A percentile compares a stretch with the other conserved stretches of the same genome.
These are phyloP conservation scores for Formica exsecta DNA, from an alignment of 1,140 invertebrate genomes.

Conservation along the genomic window DNA sequence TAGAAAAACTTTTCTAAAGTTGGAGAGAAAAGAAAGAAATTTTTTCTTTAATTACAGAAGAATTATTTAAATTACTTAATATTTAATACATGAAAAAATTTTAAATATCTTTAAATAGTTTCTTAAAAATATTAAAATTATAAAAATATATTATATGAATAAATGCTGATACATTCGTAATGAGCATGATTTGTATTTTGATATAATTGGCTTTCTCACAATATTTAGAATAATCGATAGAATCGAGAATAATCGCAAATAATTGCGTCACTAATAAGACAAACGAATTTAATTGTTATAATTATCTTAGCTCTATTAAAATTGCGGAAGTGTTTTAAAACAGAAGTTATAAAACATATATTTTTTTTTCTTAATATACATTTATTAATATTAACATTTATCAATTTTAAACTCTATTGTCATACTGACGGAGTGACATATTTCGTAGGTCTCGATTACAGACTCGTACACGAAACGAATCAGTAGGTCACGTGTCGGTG, in stretches of 20 bases:
- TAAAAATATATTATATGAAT: too few species aligned
- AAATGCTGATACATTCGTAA: too few species aligned
- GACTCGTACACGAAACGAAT: constrained; percentile 44
- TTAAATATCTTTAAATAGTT: too few species aligned
- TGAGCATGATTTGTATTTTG: too few species aligned
- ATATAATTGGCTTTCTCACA: too few species aligned
- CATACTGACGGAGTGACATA: background rate
- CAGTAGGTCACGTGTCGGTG: constrained; percentile 54
- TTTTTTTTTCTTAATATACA: background rate
- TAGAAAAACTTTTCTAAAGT: background rate
- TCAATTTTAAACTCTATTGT: background rate
- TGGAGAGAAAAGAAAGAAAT: background rate
- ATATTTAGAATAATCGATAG: too few species aligned
- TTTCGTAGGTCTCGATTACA: constrained; percentile 42
- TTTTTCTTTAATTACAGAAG: background rate
- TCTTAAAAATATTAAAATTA: too few species aligned
- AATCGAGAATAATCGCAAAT: too few species aligned
- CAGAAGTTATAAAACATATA: background rate
- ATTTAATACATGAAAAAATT: too few species aligned
- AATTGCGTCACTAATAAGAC: too few species aligned
- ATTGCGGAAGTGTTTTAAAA: background rate
- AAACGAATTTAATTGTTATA: background rate
- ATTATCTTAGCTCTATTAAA: constrained; percentile 7
- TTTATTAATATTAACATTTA: background rate
- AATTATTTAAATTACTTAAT: too few species aligned